Base-by-base conservation (phyloP, 2,888 invertebrate genomes). In the Nasonia oneida region DNA sequence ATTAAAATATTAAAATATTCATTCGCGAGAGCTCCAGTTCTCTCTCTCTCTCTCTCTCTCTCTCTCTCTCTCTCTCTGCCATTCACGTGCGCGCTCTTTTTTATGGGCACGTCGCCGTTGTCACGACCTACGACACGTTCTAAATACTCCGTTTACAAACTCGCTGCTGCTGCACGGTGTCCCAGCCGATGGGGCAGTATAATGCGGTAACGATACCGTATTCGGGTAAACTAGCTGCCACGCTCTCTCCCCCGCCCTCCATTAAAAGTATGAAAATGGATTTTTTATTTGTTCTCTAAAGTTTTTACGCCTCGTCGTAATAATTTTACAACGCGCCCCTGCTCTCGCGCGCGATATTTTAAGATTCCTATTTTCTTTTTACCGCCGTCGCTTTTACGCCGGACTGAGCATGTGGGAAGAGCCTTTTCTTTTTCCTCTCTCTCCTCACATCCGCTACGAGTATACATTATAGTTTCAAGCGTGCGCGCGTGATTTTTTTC, bases 1-100 rank as follows among this genome's bases (percentile, higher is more conserved):
- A 93, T 92, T 93, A 92, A 92, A 92, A 93, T 93, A 93, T 93
- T 93, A 91, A 93, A 92, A 93, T 93, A 93, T 93, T 93, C 93
- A 92, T 93, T 92, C 91, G 87, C 37, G 82, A 18, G 18, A 39
- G 64, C 1, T 1, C 29, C 29, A 29, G 29, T 29, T 29, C 29
- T 23, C 23, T 23, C 23, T 23, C 23, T 23, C 23, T 23, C 23
- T 23, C 23, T 23, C 23, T 23, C 23, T 23, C 23, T 23, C 23
- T 23, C 23, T 23, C 23, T 23, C 23, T 23, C 23, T 23, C 23
- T 29, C 47, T 67, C 67, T 64, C 74, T 75, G 64, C 75, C 67
- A 64, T 82, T 75, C 81, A 47, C 64, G 81, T 64, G 75, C 81
- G 6, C 23, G 84, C 86, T 88, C 86, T 89, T 90, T 90, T 91